A percentile compares a stretch with the other conserved stretches of the same genome.
These are phyloP conservation scores for Lapara coniferarum DNA, from an alignment of 2,888 invertebrate genomes.

Conservation along the genomic window DNA sequence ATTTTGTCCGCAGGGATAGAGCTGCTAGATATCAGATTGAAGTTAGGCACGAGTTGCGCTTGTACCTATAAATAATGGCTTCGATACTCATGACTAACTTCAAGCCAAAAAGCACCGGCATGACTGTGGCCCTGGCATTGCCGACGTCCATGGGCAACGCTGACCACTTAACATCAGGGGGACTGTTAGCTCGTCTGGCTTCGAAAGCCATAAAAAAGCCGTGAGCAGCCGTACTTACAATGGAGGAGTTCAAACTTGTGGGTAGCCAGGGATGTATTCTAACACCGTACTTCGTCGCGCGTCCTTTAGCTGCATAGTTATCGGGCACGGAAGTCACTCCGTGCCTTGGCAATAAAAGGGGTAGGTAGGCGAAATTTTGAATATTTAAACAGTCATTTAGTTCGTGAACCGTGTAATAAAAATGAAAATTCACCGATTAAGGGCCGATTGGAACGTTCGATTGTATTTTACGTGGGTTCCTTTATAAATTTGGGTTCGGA, in stretches of 20 bases:
- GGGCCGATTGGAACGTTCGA: constrained; percentile 52
- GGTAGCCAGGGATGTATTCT: not conserved
- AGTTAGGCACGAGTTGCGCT: no score
- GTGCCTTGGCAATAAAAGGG: constrained; percentile 67
- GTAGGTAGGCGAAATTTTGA: constrained; percentile 63
- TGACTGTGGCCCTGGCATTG: no score
- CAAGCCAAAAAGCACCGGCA: no score
- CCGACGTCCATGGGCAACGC: no score
- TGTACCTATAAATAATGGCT: no score
- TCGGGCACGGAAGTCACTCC: constrained; percentile 48
- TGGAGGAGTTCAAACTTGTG: not conserved
- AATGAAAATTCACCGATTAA: constrained; percentile 58
- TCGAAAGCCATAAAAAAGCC: no score
- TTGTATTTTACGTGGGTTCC: constrained; percentile 56
- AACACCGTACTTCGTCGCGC: not conserved
- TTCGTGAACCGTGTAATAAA: constrained; percentile 54
- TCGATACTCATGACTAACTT: no score
- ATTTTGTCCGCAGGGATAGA: no score
- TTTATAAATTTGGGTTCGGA: constrained; percentile 42
- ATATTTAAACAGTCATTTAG: constrained; percentile 60
- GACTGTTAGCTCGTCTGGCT: no score
- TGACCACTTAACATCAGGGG: no score
- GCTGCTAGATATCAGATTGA: no score
- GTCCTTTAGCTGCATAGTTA: constrained; percentile 30
- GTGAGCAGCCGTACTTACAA: not conserved